These are phyloP conservation scores for Nannoperca obscura DNA, from an alignment of 2,797 vertebrate genomes.

Conservation along the genomic window DNA sequence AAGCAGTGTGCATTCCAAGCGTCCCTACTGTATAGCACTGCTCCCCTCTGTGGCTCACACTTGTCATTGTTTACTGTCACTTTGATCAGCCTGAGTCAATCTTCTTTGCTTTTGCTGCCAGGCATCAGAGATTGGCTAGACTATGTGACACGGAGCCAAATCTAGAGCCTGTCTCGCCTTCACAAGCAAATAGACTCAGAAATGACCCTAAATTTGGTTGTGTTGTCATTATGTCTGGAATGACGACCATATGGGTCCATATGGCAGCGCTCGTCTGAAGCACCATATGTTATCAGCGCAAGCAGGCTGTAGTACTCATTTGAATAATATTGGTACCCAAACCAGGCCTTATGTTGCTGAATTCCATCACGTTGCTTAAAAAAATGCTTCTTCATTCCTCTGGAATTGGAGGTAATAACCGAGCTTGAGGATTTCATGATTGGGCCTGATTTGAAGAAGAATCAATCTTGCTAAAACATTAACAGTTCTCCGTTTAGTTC, in stretches of 20 bases:
- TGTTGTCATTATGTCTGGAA: slow-evolving; percentile 83
- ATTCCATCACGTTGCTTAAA: slow-evolving; percentile 70
- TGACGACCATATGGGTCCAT: slow-evolving; percentile 82
- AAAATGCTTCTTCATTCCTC: slow-evolving; percentile 59
- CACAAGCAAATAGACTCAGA: slow-evolving; percentile 71
- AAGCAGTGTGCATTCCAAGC: slow-evolving; percentile 31
- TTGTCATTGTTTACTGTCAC: slow-evolving; percentile 73
- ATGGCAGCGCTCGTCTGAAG: slow-evolving; percentile 78
- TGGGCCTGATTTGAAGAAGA: slow-evolving; percentile 43
- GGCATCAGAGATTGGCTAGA: slow-evolving; percentile 78
- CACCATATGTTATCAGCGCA: slow-evolving; percentile 80
- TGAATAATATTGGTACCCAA: slow-evolving; percentile 73
- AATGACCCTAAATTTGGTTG: slow-evolving; percentile 81
- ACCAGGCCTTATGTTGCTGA: slow-evolving; percentile 64
- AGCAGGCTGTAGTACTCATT: slow-evolving; percentile 74
- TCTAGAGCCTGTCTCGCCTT: slow-evolving; percentile 72
- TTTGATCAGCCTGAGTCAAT: slow-evolving; percentile 76
- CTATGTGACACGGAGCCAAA: slow-evolving; percentile 77
- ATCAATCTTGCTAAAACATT: slow-evolving; percentile 49
- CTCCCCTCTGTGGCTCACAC: slow-evolving; percentile 56
- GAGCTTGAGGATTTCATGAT: slow-evolving; percentile 60
- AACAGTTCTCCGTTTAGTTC: slow-evolving; percentile 41
- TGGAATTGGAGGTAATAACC: slow-evolving; percentile 57
- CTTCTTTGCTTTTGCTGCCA: slow-evolving; percentile 69
- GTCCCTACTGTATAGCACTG: slow-evolving; percentile 52